Evolutionary conservation across 2,888 invertebrate species (phyloP).

Genomic region (Hydriomena furcata): DNA sequence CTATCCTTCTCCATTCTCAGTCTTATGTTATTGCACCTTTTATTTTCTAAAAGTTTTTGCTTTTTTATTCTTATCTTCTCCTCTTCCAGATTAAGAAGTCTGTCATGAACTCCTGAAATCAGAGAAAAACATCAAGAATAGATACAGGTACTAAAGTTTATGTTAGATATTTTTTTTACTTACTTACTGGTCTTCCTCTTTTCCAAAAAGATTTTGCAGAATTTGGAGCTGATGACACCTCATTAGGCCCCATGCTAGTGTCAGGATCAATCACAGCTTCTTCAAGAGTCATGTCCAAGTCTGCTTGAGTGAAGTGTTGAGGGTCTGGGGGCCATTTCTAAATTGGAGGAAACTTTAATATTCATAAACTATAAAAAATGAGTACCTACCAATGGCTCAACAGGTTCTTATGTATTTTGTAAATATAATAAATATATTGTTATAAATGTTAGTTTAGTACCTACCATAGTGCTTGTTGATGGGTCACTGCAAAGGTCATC

Average conservation of each 20-base stretch:
- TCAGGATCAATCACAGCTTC: conserved; percentile 47
- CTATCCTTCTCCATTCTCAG: conserved; percentile 62
- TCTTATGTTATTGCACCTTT: conserved; percentile 62
- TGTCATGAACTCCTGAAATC: conserved; percentile 47
- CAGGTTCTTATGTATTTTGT: too few relatives aligned
- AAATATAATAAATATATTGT: not conserved
- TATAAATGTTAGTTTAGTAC: not conserved
- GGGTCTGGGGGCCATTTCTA: conserved; percentile 61
- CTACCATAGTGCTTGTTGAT: conserved; percentile 11
- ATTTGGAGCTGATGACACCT: conserved; percentile 52
- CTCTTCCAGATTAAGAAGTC: conserved; percentile 59
- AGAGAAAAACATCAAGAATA: not conserved
- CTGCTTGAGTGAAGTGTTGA: conserved; percentile 49
- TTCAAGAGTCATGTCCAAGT: conserved; percentile 52
- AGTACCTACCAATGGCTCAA: too few relatives aligned
- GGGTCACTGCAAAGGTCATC: conserved; percentile 9
- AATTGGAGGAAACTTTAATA: too few relatives aligned
- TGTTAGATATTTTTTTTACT: conserved; percentile 2
- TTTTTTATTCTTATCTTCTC: conserved; percentile 63
- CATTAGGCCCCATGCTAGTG: conserved; percentile 55
- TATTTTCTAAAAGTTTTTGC: conserved; percentile 62
- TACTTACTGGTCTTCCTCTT: conserved; percentile 54
- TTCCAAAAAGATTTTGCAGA: conserved; percentile 57
- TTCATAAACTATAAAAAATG: too few relatives aligned
- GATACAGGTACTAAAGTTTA: not conserved